Percentiles rank a stretch among this genome's conserved stretches.
These are phyloP conservation scores for Cephus runcator DNA, from an alignment of 2,888 invertebrate genomes.

Conservation along the genomic window DNA sequence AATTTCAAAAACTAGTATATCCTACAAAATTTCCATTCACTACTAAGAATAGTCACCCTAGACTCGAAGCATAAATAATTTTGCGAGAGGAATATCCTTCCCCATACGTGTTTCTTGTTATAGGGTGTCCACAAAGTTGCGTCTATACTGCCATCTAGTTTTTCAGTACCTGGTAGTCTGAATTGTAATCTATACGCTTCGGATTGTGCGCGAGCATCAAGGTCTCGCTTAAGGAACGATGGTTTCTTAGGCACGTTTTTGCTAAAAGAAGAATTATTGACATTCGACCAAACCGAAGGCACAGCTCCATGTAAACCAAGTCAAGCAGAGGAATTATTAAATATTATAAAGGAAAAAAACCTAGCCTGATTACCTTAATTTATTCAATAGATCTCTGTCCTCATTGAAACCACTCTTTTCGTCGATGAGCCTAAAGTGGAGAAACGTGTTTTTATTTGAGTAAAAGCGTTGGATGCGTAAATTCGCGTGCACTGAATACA, in stretches of 20 bases:
- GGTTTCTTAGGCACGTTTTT: conserved; percentile 90
- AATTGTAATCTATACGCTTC: conserved; percentile 89
- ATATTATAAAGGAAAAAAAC: conserved; percentile 16
- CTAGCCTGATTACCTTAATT: conserved; percentile 72
- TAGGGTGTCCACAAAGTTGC: conserved; percentile 96
- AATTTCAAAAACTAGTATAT: not conserved
- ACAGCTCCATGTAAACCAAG: conserved; percentile 4
- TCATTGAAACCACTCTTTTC: conserved; percentile 92
- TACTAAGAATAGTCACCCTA: conserved; percentile 73
- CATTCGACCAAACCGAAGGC: conserved; percentile 6
- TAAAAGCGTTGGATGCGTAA: not conserved
- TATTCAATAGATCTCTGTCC: conserved; percentile 85
- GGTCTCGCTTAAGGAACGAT: conserved; percentile 92
- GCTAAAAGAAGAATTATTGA: conserved; percentile 50
- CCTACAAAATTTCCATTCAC: not conserved
- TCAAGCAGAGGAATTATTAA: conserved; percentile 1
- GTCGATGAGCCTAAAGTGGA: conserved; percentile 78
- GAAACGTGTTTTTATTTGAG: not conserved
- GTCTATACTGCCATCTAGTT: conserved; percentile 93
- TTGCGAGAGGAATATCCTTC: conserved; percentile 89
- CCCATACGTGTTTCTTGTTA: conserved; percentile 89
- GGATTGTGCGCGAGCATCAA: conserved; percentile 94
- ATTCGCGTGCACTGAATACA: too few relatives aligned
- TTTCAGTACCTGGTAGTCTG: conserved; percentile 88
- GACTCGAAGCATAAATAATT: conserved; percentile 97